Base-by-base conservation (phyloP, 2,888 invertebrate genomes). In the Amblyjoppa proteus region DNA sequence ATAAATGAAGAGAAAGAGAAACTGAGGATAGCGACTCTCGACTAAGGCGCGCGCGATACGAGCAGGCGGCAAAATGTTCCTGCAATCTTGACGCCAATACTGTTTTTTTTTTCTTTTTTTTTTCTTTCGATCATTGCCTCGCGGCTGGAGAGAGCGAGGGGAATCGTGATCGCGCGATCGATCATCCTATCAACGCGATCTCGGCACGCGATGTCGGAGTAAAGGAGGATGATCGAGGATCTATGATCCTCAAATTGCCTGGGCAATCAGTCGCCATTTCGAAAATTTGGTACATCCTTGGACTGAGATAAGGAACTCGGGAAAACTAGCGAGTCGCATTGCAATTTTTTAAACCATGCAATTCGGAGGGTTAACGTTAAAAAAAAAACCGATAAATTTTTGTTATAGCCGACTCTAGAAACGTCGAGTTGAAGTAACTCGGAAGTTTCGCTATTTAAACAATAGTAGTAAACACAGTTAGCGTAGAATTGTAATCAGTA, bases 11-110 rank as follows among this genome's bases (percentile, higher is more conserved):
- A 64, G 38, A 38, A 81, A 66, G 68, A 83, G 51, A 73, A 79
- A 78, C 38, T 3, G 13, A 11, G 7, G 31, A 58, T 41, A 73
- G 58, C 13, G 38, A 41, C 31, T 34, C 20, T 79, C 45, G 74
- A 49, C 51, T 64, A 41, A 34, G 56, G 58, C 68, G 64, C 66
- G 71, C 77, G 83, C 64, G 83, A 82, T 81, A 34, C 34, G 70
- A 34, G 76, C 38, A 81, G 38, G 56, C 75, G 45, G 58, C 20
- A 38, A 61, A 20, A 51, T 45, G 51, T 34, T 38, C 61, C 38
- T 83, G 64, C 83, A 86, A 86, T 86, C 81, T 83, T 66, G 69
- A 78, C 70, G 77, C 66, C 25, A 45, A 64, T n/a, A 49, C 53
- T 45, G 45, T 45, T 45, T 56, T 71, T 79, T 64, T 49, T 53